Base-by-base conservation (phyloP, 1,140 invertebrate genomes). In the Lasaia peninsularis region DNA sequence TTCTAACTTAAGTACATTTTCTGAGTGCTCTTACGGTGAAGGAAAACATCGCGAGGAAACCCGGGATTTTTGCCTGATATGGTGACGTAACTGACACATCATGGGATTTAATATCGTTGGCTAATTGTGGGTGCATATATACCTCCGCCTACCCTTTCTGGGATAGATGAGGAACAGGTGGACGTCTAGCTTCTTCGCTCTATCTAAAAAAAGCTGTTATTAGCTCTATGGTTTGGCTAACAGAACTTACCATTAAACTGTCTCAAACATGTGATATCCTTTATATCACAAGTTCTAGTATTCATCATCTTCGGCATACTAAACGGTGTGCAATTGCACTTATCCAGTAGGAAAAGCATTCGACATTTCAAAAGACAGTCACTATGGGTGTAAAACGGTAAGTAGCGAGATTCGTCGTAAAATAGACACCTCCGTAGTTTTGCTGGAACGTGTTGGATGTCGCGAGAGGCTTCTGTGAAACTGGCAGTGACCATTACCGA, bases 281-380 rank as follows among this genome's bases (percentile, higher is more conserved):
- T 73, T 65, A 90, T 74, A 37, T 89, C 78, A 53, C 89, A 90
- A 0, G 80, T 88, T 31, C 87, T 85, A 9, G 78, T 76, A 31
- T 82, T 75, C 2, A 60, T 54, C 33, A 89, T 80, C 54, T 88
- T 76, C 0, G 88, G 90, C 75, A 91, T 69, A 61, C 89, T 90
- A 40, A 91, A 92, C 0, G 91, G 91, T 11, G 90, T 80, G 48
- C 91, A 92, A 11, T 89, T 89, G 51, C 91, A 92, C n/a, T 89
- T 73, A 1, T 77, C 75, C 0, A 86, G 67, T 11, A 92, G 69
- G 58, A 91, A 91, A 5, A 81, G 67, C 67, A 91, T 86, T 14
- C 89, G 74, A 52, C 91, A 92, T 52, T 89, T 89, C 11, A 91
- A 78, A 56, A 91, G 78, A 56, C 91, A 92, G 62, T 91, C 91